Evolutionary conservation across 2,888 invertebrate genomes (phyloP).

Genomic region (Pterobdella sp.): DNA sequence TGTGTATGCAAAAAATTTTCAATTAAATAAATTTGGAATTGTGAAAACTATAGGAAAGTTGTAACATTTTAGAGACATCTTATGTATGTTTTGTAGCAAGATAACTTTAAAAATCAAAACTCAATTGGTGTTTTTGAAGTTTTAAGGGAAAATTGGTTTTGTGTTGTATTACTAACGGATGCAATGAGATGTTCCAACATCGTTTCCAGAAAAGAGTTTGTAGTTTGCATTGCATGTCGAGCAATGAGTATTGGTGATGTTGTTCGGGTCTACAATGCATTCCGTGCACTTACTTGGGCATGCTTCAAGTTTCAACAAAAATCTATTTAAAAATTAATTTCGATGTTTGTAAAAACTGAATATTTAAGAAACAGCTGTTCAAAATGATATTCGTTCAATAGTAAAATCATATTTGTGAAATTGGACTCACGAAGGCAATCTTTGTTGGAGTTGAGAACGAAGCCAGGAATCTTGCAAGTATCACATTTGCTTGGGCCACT

Average conservation of each 20-base stretch:
- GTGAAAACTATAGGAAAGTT: too few species aligned
- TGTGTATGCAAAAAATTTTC: neutral
- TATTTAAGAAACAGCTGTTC: too few species aligned
- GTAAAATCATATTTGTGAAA: neutral
- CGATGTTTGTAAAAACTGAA: too few species aligned
- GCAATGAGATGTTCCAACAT: neutral
- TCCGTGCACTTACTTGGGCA: conserved; percentile 14
- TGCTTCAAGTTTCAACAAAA: neutral
- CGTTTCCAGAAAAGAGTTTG: neutral
- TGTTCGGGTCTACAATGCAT: conserved; percentile 8
- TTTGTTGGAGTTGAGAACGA: conserved; percentile 16
- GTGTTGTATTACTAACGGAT: conserved; percentile 11
- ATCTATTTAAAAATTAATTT: too few species aligned
- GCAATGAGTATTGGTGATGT: conserved; percentile 20
- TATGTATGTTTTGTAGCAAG: too few species aligned
- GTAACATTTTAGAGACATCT: too few species aligned
- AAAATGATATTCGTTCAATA: too few species aligned
- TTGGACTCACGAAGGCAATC: neutral
- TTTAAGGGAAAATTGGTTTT: too few species aligned
- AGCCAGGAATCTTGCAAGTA: conserved; percentile 14
- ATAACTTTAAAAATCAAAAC: too few species aligned
- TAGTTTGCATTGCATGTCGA: neutral
- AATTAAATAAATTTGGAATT: neutral
- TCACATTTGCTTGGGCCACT: conserved; percentile 32
- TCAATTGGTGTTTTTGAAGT: too few species aligned